Evolutionary conservation across 2,797 vertebrate genomes (phyloP).

Genomic region (Notoglanidium macrostoma): DNA sequence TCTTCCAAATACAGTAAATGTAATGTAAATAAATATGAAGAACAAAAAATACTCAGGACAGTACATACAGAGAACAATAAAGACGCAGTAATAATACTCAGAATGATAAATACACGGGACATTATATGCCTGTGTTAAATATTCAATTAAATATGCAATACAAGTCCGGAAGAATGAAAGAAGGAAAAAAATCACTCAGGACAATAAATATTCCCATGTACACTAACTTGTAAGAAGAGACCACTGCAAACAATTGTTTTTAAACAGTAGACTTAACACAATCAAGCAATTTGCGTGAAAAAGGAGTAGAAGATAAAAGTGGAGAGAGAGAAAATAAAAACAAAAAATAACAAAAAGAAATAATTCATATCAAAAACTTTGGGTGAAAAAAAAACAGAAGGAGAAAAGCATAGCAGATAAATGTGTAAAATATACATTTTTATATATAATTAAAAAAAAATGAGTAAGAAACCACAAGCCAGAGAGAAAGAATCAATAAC

Average conservation of each 20-base stretch:
- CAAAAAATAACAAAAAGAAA: too few species aligned
- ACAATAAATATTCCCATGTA: neutral
- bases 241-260: neutral
- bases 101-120: neutral
- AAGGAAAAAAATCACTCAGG: neutral
- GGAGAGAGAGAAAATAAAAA: too few species aligned
- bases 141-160: neutral
- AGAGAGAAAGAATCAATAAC: neutral
- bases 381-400: neutral
- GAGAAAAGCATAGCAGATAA: neutral
- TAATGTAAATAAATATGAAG: neutral
- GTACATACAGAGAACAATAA: too few species aligned
- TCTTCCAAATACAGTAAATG: too few species aligned
- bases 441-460: neutral
- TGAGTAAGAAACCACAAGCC: neutral
- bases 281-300: too few species aligned
- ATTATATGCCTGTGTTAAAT: neutral
- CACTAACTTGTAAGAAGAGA: neutral
- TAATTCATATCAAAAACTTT: neutral
- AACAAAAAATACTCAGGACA: neutral
- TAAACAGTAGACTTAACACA: neutral
- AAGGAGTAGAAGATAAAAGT: too few species aligned
- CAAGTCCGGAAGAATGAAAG: neutral
- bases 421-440: neutral
- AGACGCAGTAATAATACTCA: neutral